phyloP scores from a whole-genome alignment of 2,888 invertebrate species.

The Caenorhabditis drosophilae region DNA sequence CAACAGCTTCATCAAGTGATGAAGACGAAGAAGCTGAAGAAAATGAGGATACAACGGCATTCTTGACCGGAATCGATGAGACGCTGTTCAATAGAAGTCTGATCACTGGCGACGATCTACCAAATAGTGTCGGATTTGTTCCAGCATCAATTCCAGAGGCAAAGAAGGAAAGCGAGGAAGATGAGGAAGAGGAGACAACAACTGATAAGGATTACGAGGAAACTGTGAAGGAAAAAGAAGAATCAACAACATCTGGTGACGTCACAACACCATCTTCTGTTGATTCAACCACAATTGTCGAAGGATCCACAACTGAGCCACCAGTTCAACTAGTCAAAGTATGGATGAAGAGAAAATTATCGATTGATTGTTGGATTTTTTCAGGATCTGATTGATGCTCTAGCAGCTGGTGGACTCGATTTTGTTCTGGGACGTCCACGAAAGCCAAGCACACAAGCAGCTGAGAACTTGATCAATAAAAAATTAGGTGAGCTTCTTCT shows the following conservation, averaged over 20 bases:
- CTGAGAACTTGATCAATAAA: slow-evolving; percentile 41
- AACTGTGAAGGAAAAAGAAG: slow-evolving; percentile 14
- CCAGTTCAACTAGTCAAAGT: slow-evolving; percentile 61
- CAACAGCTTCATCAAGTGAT: slow-evolving; percentile 6
- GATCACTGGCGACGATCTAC: slow-evolving; percentile 36
- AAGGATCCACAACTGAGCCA: slow-evolving; percentile 55
- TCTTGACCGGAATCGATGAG: slow-evolving; percentile 29
- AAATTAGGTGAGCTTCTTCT: slow-evolving; percentile 37
- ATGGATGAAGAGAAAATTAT: not conserved
- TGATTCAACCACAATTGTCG: slow-evolving; percentile 4
- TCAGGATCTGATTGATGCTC: slow-evolving; percentile 53
- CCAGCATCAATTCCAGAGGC: slow-evolving; percentile 45
- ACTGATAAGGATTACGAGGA: slow-evolving; percentile 29
- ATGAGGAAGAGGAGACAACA: slow-evolving; percentile 7
- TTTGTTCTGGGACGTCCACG: slow-evolving; percentile 42
- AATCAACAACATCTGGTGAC: slow-evolving; percentile 5
- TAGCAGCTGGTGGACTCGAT: slow-evolving; percentile 53
- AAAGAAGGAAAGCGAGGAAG: slow-evolving; percentile 25
- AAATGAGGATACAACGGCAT: slow-evolving; percentile 11
- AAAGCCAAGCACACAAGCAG: slow-evolving; percentile 31
- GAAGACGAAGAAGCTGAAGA: slow-evolving; percentile 27
- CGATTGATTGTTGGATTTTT: not conserved
- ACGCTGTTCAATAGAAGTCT: slow-evolving; percentile 20
- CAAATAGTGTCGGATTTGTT: slow-evolving; percentile 49
- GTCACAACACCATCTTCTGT: slow-evolving; percentile 7